Evolutionary conservation across 2,888 invertebrate species (phyloP), one percentile per base, ranked within the genome.

Genomic region (Nemoura dubitans): DNA sequence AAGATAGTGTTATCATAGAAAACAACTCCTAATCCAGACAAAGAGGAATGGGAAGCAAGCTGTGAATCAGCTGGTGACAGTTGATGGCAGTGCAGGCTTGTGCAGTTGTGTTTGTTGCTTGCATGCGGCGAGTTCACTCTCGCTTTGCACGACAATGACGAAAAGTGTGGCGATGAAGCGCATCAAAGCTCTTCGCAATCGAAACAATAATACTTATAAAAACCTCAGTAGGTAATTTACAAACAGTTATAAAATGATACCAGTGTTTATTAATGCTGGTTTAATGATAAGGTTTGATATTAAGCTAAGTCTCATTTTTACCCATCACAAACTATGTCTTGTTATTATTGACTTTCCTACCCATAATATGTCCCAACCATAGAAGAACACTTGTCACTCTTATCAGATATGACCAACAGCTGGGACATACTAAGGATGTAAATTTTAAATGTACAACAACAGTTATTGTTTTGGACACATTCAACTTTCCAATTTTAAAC

Each of bases 1-100:
- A 59, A 59, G 59, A 59, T 59, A 59, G 59, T 59, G 59, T 59
- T 59, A 59, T 59, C 59, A 59, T 59, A 59, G 59, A 59, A 59
- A 59, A 59, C 59, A 59, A 59, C 59, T 59, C 16, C 59, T 59
- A 59, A 59, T 59, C 14, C 59, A 59, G 59, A 59, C 59, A 59
- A 59, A 59, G 59, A 21, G 14, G 21, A 59, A 59, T 21, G 14
- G 59, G 59, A 59, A 14, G 1, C 21, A 59, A 21, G 59, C 21
- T 59, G 59, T 59, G 59, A 59, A 14, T 59, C 59, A 59, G 59
- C 21, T 10, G 14, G 59, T 59, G 59, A 59, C 59, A 21, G 21
- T 59, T 59, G 59, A 21, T 59, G 59, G 21, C 59, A 59, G 59
- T 59, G 59, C 36, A 36, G 10, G 36, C 36, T 36, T 36, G 36